Percentiles rank a stretch among this genome's conserved stretches.
Evolutionary conservation across 2,888 invertebrate genomes (phyloP).

Genomic region (Xanthorhoe designata): DNA sequence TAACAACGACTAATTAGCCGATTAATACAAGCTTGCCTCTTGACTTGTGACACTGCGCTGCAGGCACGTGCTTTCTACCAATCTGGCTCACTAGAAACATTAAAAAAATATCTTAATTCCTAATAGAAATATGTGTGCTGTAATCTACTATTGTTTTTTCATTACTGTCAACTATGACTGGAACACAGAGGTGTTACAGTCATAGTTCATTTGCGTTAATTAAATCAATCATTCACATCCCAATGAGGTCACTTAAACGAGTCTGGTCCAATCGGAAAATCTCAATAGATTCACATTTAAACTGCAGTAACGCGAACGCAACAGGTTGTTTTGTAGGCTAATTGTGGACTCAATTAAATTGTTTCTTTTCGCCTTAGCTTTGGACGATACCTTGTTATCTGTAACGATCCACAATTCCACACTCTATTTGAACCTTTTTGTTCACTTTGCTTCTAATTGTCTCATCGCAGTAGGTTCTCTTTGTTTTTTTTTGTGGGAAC

Average conservation of each 20-base stretch:
- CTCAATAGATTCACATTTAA: slow-evolving; percentile 46
- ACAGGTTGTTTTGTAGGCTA: slow-evolving; percentile 77
- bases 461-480: slow-evolving; percentile 45
- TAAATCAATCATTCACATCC: neutral
- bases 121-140: neutral
- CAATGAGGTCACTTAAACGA: slow-evolving; percentile 13
- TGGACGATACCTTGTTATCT: slow-evolving; percentile 62
- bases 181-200: neutral
- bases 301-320: slow-evolving; percentile 62
- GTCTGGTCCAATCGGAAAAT: slow-evolving; percentile 17
- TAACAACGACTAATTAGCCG: slow-evolving; percentile 64
- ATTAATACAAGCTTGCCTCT: slow-evolving; percentile 53
- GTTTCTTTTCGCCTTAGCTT: slow-evolving; percentile 67
- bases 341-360: slow-evolving; percentile 74
- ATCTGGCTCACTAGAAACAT: slow-evolving; percentile 29
- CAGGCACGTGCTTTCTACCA: slow-evolving; percentile 42
- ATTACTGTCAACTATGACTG: too few relatives aligned
- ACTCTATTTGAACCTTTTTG: slow-evolving; percentile 53
- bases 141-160: neutral
- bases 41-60: slow-evolving; percentile 37
- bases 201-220: neutral
- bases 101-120: neutral
- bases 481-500: slow-evolving; percentile 31
- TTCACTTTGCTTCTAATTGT: slow-evolving; percentile 60
- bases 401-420: slow-evolving; percentile 60